Conservation (phyloP, 2,888 invertebrate species). For the Macrosiphum euphorbiae region DNA sequence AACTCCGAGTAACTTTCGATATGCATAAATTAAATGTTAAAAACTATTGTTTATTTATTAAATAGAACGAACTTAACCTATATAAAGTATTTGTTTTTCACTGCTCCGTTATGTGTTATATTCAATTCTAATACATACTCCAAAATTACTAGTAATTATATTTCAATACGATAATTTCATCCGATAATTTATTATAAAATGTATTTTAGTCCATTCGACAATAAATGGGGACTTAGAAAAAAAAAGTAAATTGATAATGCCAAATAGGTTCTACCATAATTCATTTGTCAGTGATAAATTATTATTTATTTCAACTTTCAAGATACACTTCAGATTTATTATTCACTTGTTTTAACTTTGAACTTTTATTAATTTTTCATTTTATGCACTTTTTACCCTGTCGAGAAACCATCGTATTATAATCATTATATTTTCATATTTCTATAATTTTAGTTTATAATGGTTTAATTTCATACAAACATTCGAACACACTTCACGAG, state of each 20-base stretch:
- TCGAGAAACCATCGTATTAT: neutral
- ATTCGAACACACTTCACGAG: neutral
- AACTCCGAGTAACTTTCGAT: neutral
- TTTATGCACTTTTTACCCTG: neutral
- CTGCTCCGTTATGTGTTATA: neutral
- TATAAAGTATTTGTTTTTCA: neutral
- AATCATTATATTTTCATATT: neutral
- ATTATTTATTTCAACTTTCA: neutral
- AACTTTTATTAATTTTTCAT: neutral
- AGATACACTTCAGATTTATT: neutral
- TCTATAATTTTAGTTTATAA: neutral
- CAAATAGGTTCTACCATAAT: neutral
- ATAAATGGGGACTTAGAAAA: neutral
- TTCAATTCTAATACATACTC: neutral
- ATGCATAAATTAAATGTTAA: neutral
- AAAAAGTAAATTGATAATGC: neutral
- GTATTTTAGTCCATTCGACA: neutral
- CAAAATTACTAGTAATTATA: neutral
- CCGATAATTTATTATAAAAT: neutral
- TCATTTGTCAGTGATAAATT: neutral
- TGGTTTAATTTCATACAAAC: neutral
- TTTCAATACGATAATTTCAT: neutral
- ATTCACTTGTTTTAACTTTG: neutral
- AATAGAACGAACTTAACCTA: neutral
- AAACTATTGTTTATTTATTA: neutral